phyloP scores from a whole-genome alignment of 1,140 invertebrate species.

The Oncopodura yosiiana region DNA sequence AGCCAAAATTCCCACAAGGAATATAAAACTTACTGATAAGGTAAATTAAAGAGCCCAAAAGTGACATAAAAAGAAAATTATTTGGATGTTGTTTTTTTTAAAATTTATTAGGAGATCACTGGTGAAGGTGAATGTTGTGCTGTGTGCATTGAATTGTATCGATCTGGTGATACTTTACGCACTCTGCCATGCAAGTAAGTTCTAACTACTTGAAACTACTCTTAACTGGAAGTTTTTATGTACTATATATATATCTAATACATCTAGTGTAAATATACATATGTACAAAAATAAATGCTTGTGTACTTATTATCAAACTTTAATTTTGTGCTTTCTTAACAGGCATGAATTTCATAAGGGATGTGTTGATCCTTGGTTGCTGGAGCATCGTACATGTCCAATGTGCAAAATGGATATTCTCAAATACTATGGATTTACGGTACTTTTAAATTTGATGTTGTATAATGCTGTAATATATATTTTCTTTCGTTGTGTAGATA shows the following conservation, averaged over 20 bases:
- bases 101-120: conserved; percentile 59
- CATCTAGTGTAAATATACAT: background rate
- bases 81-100: conserved; percentile 20
- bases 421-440: conserved; percentile 78
- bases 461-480: background rate
- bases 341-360: conserved; percentile 88
- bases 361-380: conserved; percentile 88
- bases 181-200: conserved; percentile 77
- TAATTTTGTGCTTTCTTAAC: background rate
- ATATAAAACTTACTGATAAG: conserved; percentile 69
- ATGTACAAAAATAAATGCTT: background rate
- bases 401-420: conserved; percentile 95
- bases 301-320: background rate
- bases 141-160: conserved; percentile 83
- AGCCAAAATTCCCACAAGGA: conserved; percentile 78
- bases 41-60: conserved; percentile 43
- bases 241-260: background rate
- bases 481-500: too few species aligned
- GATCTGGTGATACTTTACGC: conserved; percentile 67
- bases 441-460: conserved; percentile 44
- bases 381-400: conserved; percentile 84
- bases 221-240: background rate
- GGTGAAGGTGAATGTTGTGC: conserved; percentile 79
- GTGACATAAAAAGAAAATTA: background rate
- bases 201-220: background rate